Conservation (phyloP, 2,113 vertebrate genomes). For the Anolis carolinensis region DNA sequence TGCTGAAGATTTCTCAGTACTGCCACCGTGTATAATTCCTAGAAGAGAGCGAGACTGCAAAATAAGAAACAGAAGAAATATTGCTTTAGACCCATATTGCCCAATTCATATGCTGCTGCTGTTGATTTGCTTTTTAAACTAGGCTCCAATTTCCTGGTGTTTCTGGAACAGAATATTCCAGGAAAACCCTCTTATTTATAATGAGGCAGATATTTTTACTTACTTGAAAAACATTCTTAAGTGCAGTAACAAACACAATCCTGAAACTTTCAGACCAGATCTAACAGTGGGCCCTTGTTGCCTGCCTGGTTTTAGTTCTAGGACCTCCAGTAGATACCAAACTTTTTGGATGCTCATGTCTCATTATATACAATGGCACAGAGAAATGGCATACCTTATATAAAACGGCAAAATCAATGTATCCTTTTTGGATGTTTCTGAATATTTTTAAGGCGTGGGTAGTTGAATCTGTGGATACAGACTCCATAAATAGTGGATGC, state of each 20-base stretch:
- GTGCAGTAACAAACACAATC: not conserved
- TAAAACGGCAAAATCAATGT: too few relatives aligned
- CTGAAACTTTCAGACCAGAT: not conserved
- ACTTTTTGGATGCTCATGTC: too few relatives aligned
- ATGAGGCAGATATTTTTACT: not conserved
- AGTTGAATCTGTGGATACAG: too few relatives aligned
- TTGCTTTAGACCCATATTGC: not conserved
- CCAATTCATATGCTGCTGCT: not conserved
- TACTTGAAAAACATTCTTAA: not conserved
- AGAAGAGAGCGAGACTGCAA: not conserved
- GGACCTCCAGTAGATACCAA: too few relatives aligned
- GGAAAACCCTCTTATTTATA: slow-evolving; percentile 6
- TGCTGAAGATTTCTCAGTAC: not conserved
- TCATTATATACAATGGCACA: too few relatives aligned
- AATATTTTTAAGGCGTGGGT: too few relatives aligned
- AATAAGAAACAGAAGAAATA: not conserved
- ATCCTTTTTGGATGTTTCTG: too few relatives aligned
- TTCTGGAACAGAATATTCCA: slow-evolving; percentile 7
- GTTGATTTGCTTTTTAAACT: not conserved
- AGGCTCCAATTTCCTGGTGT: not conserved
- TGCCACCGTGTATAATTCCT: not conserved
- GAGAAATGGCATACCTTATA: too few relatives aligned
- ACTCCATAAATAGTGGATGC: too few relatives aligned
- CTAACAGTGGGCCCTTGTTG: not conserved
- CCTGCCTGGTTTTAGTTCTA: too few relatives aligned